Evolutionary conservation across 2,113 vertebrate genomes (phyloP).

Genomic region (Fukomys damarensis): DNA sequence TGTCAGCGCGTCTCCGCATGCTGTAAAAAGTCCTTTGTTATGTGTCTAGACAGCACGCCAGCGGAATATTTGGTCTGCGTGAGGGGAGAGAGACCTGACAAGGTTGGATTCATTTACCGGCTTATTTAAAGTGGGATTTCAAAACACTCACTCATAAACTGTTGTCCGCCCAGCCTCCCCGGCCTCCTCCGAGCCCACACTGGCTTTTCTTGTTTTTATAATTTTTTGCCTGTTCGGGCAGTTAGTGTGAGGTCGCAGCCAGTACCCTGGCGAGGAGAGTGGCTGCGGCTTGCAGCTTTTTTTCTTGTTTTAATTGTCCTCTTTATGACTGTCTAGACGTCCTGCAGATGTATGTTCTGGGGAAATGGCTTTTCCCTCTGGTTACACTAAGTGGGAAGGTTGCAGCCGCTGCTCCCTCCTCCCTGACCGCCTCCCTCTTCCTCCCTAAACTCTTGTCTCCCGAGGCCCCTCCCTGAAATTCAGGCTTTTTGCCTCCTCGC

Average conservation of each 20-base stretch:
- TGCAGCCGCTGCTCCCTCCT: background rate
- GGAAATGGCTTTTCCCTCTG: conserved; percentile 85
- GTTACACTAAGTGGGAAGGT: conserved; percentile 56
- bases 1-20: conserved; percentile 87
- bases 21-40: conserved; percentile 92
- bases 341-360: conserved; percentile 87
- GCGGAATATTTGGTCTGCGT: conserved; percentile 87
- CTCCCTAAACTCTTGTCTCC: conserved; percentile 13
- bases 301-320: conserved; percentile 86
- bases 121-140: conserved; percentile 85
- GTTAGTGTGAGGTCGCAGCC: conserved; percentile 72
- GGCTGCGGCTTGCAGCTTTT: conserved; percentile 79
- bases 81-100: conserved; percentile 86
- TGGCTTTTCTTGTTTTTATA: conserved; percentile 39
- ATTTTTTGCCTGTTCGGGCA: conserved; percentile 30
- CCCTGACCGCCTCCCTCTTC: background rate
- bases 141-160: conserved; percentile 78
- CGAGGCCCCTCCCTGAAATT: background rate
- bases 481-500: conserved; percentile 43
- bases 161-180: background rate
- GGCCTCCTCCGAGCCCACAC: conserved; percentile 39
- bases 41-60: conserved; percentile 91
- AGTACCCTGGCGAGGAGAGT: conserved; percentile 80
- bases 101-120: conserved; percentile 86
- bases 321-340: conserved; percentile 89